Base-by-base conservation (phyloP, 2,888 invertebrate genomes). In the Poecilus cupreus region DNA sequence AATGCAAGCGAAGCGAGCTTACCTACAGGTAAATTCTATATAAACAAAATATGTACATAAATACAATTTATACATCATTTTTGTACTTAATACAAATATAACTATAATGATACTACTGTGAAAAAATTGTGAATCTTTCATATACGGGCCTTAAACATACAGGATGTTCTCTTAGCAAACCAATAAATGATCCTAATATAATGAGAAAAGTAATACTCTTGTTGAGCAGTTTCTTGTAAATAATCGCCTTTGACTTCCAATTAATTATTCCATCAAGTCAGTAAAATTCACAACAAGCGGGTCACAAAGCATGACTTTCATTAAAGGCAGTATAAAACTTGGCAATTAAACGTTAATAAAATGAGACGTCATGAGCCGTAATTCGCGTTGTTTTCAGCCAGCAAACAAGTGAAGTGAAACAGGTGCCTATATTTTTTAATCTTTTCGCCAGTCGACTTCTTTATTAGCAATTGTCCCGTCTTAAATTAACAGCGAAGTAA, bases 401-500 rank as follows among this genome's bases (percentile, higher is more conserved):
- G 32, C 3, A 46, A 46, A 46, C 13, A 10, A 46, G 46, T 46
- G 13, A 46, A 46, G n/a, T 46, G 46, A 46, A 46, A 46, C 46
- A 57, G 57, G 57, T 57, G 57, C 57, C 22, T 60, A 11, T 60
- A 32, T 32, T 60, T 60, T 60, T 60, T 24, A 60, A 60, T 54
- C 60, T 60, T 60, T 60, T 60, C 60, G 13, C 10, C 60, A 13
- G 60, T 24, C 13, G 22, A 60, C 24, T 60, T 60, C 60, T 60
- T 60, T 32, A 60, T 60, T 32, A 60, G 24, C 32, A 60, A 60
- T 60, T 60, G 60, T 60, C 3, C 24, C 13, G 60, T 60, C 60
- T 24, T 32, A 60, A 60, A 60, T 60, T 60, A 60, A 60, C 60
- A 60, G 32, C 32, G 60, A 24, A 57, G 60, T 60, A 32, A 60